Evolutionary conservation across 2,797 vertebrate species (phyloP).

Genomic region (Notolabrus celidotus): DNA sequence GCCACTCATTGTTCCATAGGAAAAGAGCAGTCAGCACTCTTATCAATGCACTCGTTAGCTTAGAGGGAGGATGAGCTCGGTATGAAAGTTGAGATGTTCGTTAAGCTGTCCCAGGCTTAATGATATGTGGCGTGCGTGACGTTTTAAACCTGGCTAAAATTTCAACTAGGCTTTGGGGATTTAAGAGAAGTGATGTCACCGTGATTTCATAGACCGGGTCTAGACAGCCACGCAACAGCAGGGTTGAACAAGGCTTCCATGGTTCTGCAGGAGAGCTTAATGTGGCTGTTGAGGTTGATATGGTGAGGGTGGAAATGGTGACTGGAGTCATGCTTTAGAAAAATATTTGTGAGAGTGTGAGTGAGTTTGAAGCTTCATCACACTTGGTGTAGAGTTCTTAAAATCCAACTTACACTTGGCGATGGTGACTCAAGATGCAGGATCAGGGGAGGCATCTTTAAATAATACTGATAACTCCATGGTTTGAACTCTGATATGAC

Average conservation of each 20-base stretch:
- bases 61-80: slow-evolving; percentile 51
- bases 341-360: slow-evolving; percentile 31
- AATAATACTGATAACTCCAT: slow-evolving; percentile 34
- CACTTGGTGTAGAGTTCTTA: slow-evolving; percentile 21
- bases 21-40: slow-evolving; percentile 63
- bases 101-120: slow-evolving; percentile 57
- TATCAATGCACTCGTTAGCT: slow-evolving; percentile 50
- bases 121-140: slow-evolving; percentile 66
- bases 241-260: slow-evolving; percentile 32
- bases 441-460: slow-evolving; percentile 25
- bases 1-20: slow-evolving; percentile 58
- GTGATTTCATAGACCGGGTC: slow-evolving; percentile 52
- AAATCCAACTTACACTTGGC: slow-evolving; percentile 36
- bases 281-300: slow-evolving; percentile 33
- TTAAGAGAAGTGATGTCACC: slow-evolving; percentile 69
- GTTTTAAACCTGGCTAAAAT: slow-evolving; percentile 54
- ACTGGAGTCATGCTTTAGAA: slow-evolving; percentile 11
- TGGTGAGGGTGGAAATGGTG: slow-evolving; percentile 34
- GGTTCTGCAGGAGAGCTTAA: slow-evolving; percentile 40
- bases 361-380: slow-evolving; percentile 54
- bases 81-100: slow-evolving; percentile 64
- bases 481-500: too few species aligned
- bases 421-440: slow-evolving; percentile 33
- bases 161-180: slow-evolving; percentile 62
- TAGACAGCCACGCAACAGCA: slow-evolving; percentile 41